Conservation (phyloP, 1,140 invertebrate genomes). For the Anthonomus grandis region DNA sequence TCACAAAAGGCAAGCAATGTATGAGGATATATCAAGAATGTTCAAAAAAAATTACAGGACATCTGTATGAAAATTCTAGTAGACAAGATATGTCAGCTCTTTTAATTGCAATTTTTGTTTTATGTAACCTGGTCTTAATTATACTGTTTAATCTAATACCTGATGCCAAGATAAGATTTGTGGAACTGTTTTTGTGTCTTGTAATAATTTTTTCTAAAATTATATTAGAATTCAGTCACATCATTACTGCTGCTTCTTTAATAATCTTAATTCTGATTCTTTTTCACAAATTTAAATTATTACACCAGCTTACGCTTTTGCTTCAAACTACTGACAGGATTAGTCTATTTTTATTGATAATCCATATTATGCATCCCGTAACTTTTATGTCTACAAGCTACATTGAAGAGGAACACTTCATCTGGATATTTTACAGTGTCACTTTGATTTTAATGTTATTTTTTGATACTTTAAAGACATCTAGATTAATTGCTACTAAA, state of each 20-base stretch:
- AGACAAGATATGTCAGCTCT: constrained; percentile 34
- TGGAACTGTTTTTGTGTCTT: too few species aligned
- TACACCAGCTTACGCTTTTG: too few species aligned
- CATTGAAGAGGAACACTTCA: constrained; percentile 93
- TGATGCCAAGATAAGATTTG: not conserved
- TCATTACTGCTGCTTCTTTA: too few species aligned
- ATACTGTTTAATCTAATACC: constrained; percentile 4
- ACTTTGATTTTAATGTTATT: constrained; percentile 20
- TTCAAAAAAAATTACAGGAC: constrained; percentile 33
- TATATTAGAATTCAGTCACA: too few species aligned
- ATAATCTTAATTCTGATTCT: too few species aligned
- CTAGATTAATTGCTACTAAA: not conserved
- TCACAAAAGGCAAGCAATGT: constrained; percentile 14
- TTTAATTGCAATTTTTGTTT: constrained; percentile 35
- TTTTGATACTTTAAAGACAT: not conserved
- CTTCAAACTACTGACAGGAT: too few species aligned
- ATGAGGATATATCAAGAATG: constrained; percentile 34
- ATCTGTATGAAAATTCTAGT: constrained; percentile 32
- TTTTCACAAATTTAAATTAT: too few species aligned
- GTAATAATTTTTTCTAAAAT: too few species aligned
- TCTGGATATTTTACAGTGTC: constrained; percentile 74
- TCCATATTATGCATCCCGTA: constrained; percentile 34
- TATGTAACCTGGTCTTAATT: not conserved
- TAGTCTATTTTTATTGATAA: constrained; percentile 6
- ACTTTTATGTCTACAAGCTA: constrained; percentile 69